phyloP scores from a whole-genome alignment of 2,797 vertebrate genomes.

The Liparis tanakae region DNA sequence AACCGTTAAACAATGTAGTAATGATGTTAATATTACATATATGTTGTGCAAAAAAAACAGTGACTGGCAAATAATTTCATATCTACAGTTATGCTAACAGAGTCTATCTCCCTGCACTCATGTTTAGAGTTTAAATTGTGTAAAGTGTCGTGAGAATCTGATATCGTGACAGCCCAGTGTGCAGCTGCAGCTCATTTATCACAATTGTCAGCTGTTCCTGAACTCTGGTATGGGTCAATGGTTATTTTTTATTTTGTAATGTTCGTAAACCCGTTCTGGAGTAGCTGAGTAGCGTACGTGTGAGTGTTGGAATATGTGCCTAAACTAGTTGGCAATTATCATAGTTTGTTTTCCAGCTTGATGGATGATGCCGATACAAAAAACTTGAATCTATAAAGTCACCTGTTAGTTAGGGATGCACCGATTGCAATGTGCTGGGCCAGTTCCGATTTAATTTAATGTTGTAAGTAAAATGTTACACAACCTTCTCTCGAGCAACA shows the following conservation, averaged over 20 bases:
- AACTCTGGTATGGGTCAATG: constrained; percentile 38
- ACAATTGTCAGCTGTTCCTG: constrained; percentile 11
- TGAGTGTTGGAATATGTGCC: constrained; percentile 14
- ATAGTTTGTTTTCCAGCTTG: not conserved
- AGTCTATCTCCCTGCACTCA: no score
- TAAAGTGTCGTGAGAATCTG: no score
- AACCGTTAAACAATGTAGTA: not conserved
- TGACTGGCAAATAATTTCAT: no score
- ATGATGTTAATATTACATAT: no score
- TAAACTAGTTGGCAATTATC: not conserved
- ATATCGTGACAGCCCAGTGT: no score
- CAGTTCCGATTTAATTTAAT: not conserved
- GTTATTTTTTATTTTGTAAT: constrained; percentile 32
- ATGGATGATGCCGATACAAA: not conserved
- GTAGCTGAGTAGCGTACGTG: not conserved
- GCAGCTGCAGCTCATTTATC: no score
- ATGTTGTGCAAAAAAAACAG: no score
- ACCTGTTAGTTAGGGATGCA: not conserved
- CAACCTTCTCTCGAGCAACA: not conserved
- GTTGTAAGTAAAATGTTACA: not conserved
- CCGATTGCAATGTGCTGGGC: not conserved
- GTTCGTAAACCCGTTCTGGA: constrained; percentile 29
- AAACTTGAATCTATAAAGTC: not conserved
- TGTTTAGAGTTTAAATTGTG: no score
- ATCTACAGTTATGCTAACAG: no score